phyloP scores from a whole-genome alignment of 1,140 invertebrate species.

The Hesperophylax magnus region DNA sequence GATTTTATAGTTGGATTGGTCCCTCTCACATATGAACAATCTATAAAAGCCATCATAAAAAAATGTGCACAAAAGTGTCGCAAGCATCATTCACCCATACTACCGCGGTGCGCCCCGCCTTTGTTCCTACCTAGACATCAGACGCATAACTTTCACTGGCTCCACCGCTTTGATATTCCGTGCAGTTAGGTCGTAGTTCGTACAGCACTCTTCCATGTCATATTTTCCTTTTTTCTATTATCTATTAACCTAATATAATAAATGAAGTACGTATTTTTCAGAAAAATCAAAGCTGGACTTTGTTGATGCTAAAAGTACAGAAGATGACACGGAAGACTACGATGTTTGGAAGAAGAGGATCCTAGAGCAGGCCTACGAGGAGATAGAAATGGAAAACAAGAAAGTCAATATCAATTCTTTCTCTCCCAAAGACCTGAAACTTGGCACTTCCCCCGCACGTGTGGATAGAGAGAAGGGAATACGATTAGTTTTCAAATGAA shows the following conservation, averaged over 20 bases:
- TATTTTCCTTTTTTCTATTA: too few species aligned
- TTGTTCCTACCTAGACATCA: too few species aligned
- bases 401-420: neutral
- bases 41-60: too few species aligned
- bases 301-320: neutral
- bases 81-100: too few species aligned
- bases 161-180: too few species aligned
- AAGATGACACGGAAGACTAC: constrained; percentile 33
- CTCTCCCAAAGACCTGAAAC: neutral
- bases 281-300: constrained; percentile 3
- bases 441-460: neutral
- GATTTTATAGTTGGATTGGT: too few species aligned
- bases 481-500: neutral
- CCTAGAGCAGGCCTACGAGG: constrained; percentile 31
- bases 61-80: too few species aligned
- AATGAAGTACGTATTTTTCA: constrained; percentile 6
- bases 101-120: too few species aligned
- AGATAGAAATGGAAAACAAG: constrained; percentile 52
- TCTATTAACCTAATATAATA: neutral
- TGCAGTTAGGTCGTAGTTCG: too few species aligned
- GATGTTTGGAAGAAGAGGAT: constrained; percentile 45
- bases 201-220: too few species aligned
- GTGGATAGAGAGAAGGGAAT: constrained; percentile 14
- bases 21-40: too few species aligned
- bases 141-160: too few species aligned